phyloP scores from a whole-genome alignment of 2,797 vertebrate genomes.

The Anas flavirostris region DNA sequence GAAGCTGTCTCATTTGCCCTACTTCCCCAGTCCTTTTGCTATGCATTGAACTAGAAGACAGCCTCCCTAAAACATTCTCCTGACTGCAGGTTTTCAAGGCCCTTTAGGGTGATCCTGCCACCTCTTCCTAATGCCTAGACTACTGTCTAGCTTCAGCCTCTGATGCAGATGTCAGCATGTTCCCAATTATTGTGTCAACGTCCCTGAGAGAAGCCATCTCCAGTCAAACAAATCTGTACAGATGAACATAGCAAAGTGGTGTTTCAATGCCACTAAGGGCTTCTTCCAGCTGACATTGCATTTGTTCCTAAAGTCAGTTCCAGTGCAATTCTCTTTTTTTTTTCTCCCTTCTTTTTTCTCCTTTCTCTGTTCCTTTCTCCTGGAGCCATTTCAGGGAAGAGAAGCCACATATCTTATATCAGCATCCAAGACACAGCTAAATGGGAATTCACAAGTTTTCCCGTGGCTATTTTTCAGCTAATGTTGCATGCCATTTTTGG shows the following conservation, averaged over 20 bases:
- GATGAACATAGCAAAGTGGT: constrained; percentile 14
- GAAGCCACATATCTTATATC: background rate
- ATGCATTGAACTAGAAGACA: background rate
- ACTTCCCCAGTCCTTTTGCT: background rate
- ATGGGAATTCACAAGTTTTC: background rate
- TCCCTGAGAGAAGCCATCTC: constrained; percentile 6
- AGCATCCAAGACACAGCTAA: background rate
- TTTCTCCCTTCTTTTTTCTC: no score
- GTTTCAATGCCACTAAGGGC: constrained; percentile 13
- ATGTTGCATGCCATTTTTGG: background rate
- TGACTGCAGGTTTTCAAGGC: background rate
- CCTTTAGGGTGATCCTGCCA: background rate
- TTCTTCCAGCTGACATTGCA: constrained; percentile 41
- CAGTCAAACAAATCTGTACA: constrained; percentile 2
- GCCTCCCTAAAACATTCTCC: background rate
- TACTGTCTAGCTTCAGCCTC: background rate
- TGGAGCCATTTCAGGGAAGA: background rate
- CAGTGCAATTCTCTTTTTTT: background rate
- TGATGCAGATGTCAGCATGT: constrained; percentile 39
- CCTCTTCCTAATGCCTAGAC: background rate
- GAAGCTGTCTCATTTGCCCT: background rate
- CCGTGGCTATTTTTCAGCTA: background rate
- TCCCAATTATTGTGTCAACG: background rate
- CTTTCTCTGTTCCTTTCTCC: background rate
- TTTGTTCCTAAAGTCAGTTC: constrained; percentile 39